Evolutionary conservation across 2,113 vertebrate genomes (phyloP), one percentile per base, ranked within the genome.

Genomic region (Cynopterus brachyotis): DNA sequence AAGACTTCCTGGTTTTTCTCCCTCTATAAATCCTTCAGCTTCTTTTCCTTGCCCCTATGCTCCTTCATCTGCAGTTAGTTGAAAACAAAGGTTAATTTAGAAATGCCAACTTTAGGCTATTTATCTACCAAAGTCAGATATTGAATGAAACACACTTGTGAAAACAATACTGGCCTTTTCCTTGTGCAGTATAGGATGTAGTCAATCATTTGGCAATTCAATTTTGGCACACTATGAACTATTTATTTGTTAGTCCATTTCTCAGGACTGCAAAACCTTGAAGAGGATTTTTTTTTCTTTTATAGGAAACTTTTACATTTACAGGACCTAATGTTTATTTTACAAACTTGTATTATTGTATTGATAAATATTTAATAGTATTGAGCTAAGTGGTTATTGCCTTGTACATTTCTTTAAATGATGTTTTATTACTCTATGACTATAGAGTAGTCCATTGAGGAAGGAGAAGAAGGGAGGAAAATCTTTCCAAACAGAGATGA

Each of bases 131-230:
- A 98, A 98, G 97, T 98, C 94, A 97, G 98, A 98, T 8, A 50
- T 30, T 94, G 97, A 98, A 98, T 98, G 96, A 98, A 98, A 98
- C 94, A 97, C 98, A 99, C 95, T 98, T 99, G 97, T 98, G 95
- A 98, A 98, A 99, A 98, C 98, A 99, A 94, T 91, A 96, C 89
- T 50, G n/a, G 91, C 75, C 94, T 97, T 98, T 98, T 98, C 89
- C 95, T 98, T 96, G 42, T 97, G 95, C 86, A 93, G 28, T 91
- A 67, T 98, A 98, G 98, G 98, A 99, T 99, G 98, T 98, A 98
- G 98, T 98, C 98, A 98, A 97, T 98, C 98, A 98, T 97, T 98
- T 97, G 91, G 97, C 97, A 98, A 98, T 98, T 98, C 95, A 94
- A n/a, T 97, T 98, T 98, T 98, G 98, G 98, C 97, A 98, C 93